Conservation (phyloP, 2,888 invertebrate genomes). For the Calameuta pallipes region DNA sequence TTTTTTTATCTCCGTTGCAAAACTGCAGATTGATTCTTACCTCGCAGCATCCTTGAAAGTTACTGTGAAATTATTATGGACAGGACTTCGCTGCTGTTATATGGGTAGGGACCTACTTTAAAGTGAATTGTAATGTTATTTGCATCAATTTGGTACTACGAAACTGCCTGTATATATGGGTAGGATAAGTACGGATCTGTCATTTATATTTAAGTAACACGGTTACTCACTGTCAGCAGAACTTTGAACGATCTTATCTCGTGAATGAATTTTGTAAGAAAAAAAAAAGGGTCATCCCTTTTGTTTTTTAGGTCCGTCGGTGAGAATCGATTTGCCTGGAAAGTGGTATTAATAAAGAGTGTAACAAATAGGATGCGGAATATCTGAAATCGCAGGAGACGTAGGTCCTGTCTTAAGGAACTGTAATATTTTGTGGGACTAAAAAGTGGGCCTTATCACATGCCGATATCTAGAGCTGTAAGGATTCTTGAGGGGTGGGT, state of each 20-base stretch:
- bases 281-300: not conserved
- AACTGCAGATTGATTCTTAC: not conserved
- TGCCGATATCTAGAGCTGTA: slow-evolving; percentile 42
- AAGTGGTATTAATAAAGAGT: slow-evolving; percentile 47
- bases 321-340: not conserved
- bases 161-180: not conserved
- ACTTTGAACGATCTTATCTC: not conserved
- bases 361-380: slow-evolving; percentile 45
- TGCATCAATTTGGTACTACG: not conserved
- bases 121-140: not conserved
- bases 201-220: not conserved
- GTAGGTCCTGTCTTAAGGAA: not conserved
- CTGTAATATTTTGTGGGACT: not conserved
- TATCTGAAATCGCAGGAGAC: slow-evolving; percentile 38
- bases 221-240: not conserved
- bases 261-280: not conserved
- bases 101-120: not conserved
- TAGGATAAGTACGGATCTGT: not conserved
- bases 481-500: slow-evolving; percentile 33
- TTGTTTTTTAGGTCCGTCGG: not conserved
- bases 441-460: not conserved
- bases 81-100: not conserved
- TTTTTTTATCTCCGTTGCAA: not conserved
- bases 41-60: not conserved
- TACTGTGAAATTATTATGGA: not conserved